Percentiles rank a stretch among this genome's conserved stretches.
Evolutionary conservation across 2,888 invertebrate genomes (phyloP).

Genomic region (Harpalus rubripes): DNA sequence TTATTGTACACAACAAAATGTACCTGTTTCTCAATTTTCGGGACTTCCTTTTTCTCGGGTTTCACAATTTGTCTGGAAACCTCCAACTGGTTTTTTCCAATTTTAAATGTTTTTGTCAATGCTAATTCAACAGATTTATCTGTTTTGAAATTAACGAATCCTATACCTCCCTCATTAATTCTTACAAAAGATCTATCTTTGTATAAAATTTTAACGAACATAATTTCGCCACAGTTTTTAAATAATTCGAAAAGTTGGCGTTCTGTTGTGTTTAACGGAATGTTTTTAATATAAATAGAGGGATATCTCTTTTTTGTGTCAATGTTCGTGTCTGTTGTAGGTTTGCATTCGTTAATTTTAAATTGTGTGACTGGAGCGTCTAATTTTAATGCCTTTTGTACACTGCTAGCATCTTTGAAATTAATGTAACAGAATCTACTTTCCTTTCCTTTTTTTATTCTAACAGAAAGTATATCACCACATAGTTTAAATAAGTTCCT

Average conservation of each 20-base stretch:
- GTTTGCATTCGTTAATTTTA: background rate
- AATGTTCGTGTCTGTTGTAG: background rate
- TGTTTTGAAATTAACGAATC: constrained; percentile 53
- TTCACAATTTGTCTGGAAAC: background rate
- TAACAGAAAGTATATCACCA: constrained; percentile 4
- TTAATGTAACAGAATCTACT: constrained; percentile 74
- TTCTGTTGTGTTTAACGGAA: constrained; percentile 68
- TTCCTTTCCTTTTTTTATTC: constrained; percentile 32
- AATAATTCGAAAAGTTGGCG: background rate
- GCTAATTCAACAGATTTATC: constrained; percentile 60
- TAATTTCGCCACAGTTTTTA: constrained; percentile 11
- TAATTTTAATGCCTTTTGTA: constrained; percentile 4
- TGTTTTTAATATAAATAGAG: background rate
- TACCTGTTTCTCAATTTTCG: background rate
- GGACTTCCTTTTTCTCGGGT: background rate
- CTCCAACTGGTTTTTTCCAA: background rate
- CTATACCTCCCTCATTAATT: constrained; percentile 1
- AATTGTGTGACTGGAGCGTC: background rate
- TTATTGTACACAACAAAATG: background rate
- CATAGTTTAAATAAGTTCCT: constrained; percentile 1
- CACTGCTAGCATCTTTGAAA: constrained; percentile 69
- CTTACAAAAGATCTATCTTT: background rate
- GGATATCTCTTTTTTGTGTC: background rate
- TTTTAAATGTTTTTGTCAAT: constrained; percentile 34
- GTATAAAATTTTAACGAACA: background rate